Percentiles rank a stretch among this genome's conserved stretches.
Conservation (phyloP, 2,113 vertebrate genomes). For the Entomyzon cyanotis region DNA sequence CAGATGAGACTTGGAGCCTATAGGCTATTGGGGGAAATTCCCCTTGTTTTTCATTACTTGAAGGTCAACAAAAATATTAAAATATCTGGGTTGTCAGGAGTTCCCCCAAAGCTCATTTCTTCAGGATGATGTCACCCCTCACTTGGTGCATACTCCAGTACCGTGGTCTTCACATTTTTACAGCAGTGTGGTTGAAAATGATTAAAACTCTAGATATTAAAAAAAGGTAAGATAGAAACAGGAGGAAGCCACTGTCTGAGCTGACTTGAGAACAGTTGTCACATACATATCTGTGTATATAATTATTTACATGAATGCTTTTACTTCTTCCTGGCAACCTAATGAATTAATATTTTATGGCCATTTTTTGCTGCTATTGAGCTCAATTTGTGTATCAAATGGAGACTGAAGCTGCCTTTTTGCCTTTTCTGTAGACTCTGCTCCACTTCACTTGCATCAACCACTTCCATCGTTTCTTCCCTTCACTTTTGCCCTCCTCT, state of each 20-base stretch:
- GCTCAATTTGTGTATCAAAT: slow-evolving; percentile 44
- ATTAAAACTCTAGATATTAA: background rate
- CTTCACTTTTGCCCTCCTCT: background rate
- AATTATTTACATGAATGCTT: background rate
- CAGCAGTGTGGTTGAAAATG: background rate
- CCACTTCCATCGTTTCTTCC: background rate
- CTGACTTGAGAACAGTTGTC: background rate
- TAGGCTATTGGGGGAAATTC: background rate
- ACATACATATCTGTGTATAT: background rate
- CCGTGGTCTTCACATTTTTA: background rate
- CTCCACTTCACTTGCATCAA: slow-evolving; percentile 5
- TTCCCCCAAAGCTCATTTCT: background rate
- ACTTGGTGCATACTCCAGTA: background rate
- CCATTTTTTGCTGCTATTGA: slow-evolving; percentile 59
- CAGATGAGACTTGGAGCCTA: background rate
- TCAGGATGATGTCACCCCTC: background rate
- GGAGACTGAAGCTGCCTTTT: slow-evolving; percentile 47
- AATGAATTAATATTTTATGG: slow-evolving; percentile 59
- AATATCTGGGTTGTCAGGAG: slow-evolving; percentile 34
- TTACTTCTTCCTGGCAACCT: slow-evolving; percentile 52
- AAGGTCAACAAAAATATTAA: slow-evolving; percentile 65
- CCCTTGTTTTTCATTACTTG: slow-evolving; percentile 48
- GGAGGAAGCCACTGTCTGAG: background rate
- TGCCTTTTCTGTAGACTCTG: slow-evolving; percentile 21
- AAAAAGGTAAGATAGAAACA: background rate